Base-by-base conservation (phyloP, 1,140 invertebrate species). In the Teleopsis dalmanni region DNA sequence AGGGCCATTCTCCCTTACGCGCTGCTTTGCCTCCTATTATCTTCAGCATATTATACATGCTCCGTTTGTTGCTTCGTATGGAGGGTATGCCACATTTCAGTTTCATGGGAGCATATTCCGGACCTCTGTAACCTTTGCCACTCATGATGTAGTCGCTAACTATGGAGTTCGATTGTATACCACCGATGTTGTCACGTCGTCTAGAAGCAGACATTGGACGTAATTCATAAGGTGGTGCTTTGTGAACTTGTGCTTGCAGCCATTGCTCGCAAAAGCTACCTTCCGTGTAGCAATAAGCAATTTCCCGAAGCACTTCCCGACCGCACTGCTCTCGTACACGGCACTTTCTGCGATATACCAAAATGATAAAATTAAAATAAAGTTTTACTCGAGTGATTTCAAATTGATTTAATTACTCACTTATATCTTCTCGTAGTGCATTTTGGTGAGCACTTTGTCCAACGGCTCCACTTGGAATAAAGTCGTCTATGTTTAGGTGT, bases 1-100 rank as follows among this genome's bases (percentile, higher is more conserved):
- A 95, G 0, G 91, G 89, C 92, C 93, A 96, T 58, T 83, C 83
- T 9, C 88, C 85, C 51, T 79, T 82, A 4, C 74, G 68, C 0
- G 89, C 76, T 42, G 87, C 83, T 36, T 79, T 75, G 0, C 92
- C 92, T 0, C 92, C 92, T 36, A 95, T 88, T 23, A 95, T 95
- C 53, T 85, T 79, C 27, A 85, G 62, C 78, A 82, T 79, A 36
- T 75, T 57, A 14, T 72, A 61, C 65, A 76, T 65, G 51, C 70
- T 71, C 13, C 61, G 57, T 34, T 61, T 42, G 4, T 46, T 69
- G 48, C 27, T 57, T 52, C 72, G 53, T 16, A 70, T 62, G 2
- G 57, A 55, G 0, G 57, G 53, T 25, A 68, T 52, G 4, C 67
- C 67, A 43, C 66, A 70, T 8, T 55, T 59, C 3, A 70, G 48